These are phyloP conservation scores for Geodia barretti DNA, from an alignment of 37 sponge, comb jelly and placozoan species.

Conservation along the genomic window DNA sequence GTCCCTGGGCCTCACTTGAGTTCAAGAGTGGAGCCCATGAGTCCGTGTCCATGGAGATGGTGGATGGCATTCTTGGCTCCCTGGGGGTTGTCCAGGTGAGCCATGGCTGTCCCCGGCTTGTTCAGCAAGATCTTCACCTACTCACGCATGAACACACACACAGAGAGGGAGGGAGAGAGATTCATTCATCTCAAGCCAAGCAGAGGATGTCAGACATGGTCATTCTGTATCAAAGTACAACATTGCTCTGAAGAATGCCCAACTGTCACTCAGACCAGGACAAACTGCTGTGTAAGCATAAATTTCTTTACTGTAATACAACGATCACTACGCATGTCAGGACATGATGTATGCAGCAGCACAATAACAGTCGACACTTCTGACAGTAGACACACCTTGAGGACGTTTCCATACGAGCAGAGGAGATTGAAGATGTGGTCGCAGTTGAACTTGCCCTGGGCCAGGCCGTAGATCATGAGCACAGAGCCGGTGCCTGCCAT, in stretches of 20 bases:
- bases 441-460: slow-evolving; percentile 66
- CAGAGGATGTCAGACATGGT: neutral
- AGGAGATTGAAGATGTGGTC: slow-evolving; percentile 88
- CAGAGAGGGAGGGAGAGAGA: neutral
- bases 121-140: slow-evolving; percentile 85
- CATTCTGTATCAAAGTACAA: neutral
- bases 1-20: slow-evolving; percentile 73
- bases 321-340: too few relatives aligned
- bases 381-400: slow-evolving; percentile 78
- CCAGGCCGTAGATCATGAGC: slow-evolving; percentile 88
- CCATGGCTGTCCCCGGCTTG: slow-evolving; percentile 94
- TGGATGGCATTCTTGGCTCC: slow-evolving; percentile 86
- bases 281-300: neutral
- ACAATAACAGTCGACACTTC: neutral
- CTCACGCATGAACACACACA: neutral
- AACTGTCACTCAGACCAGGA: neutral
- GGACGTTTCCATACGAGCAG: slow-evolving; percentile 91
- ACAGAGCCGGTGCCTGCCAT: slow-evolving; percentile 75
- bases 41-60: slow-evolving; percentile 72
- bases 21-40: slow-evolving; percentile 76
- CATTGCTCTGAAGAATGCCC: neutral
- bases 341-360: neutral
- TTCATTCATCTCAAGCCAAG: too few relatives aligned
- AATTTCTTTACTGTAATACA: too few relatives aligned
- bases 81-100: slow-evolving; percentile 80